Evolutionary conservation across 2,888 invertebrate genomes (phyloP), one percentile per base, ranked within the genome.

Genomic region (Sminthurinus aureus): DNA sequence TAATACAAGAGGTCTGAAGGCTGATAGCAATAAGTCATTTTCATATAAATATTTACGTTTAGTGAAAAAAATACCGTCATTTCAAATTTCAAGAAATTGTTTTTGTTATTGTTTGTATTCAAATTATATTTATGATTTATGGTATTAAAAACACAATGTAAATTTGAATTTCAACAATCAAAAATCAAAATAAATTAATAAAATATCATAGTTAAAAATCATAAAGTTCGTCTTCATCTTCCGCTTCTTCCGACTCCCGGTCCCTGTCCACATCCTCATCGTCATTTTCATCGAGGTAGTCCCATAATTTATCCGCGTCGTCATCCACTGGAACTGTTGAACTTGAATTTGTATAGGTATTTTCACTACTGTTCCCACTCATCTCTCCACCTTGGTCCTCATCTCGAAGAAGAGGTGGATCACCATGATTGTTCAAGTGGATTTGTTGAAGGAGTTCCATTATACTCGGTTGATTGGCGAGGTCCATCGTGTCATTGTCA

Each of bases 181-280:
- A 58, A 18, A 58, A 2, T 15, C 15, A 58, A 58, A 15, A 13
- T 58, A 58, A 6, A 6, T 58, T 18, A 58, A 75, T 15, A 50
- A 18, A 38, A 26, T 11, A 75, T 13, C 6, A 75, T 12, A 76
- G 50, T 82, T 66, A 86, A 83, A 86, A 87, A 84, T 88, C 86
- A 71, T 88, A 87, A 75, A 85, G 69, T 66, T 86, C 85, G 64
- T 86, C 87, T 52, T 87, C 85, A 6, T 87, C 85, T 13, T 71
- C 83, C 9, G 83, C 84, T 15, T 85, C 79, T 15, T 86, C 79
- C 20, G 22, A 0, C 18, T 51, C 83, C 8, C 84, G 84, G 22
- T 84, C 85, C 6, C 85, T 76, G 12, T 85, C 86, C 18, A 24
- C 79, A 11, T 71, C 71, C 13, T 13, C 71, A 71, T 24, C 11